Conservation (phyloP, 2,797 vertebrate species). For the Mareca penelope region DNA sequence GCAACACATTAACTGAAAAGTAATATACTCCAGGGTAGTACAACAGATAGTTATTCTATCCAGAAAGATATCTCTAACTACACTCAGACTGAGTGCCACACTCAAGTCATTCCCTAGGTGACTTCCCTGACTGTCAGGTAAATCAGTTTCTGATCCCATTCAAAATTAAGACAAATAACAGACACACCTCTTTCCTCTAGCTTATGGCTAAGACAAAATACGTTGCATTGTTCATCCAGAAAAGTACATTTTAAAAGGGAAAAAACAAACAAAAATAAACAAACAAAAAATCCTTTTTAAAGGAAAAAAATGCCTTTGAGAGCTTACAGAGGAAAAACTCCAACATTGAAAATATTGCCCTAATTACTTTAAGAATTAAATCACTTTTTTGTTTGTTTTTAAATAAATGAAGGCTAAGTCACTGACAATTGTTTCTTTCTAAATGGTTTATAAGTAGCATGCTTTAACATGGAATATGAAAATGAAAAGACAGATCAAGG, state of each 20-base stretch:
- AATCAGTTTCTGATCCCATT: conserved; percentile 15
- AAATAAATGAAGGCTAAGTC: neutral
- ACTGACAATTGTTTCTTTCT: neutral
- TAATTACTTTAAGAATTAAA: neutral
- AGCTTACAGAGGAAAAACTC: neutral
- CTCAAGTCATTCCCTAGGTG: neutral
- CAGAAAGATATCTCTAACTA: neutral
- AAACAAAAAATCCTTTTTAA: neutral
- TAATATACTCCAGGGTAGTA: neutral
- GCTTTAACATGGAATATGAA: conserved; percentile 2
- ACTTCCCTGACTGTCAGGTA: neutral
- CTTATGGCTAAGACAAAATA: neutral
- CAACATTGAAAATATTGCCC: neutral
- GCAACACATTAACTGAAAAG: neutral
- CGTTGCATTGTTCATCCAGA: neutral
- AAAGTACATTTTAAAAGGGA: neutral
- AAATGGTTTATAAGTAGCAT: neutral
- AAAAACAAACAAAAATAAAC: neutral
- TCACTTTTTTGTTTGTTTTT: neutral
- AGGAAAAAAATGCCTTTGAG: neutral
- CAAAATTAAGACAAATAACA: conserved; percentile 1
- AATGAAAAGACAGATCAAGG: neutral
- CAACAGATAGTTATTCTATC: neutral
- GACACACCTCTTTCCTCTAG: neutral
- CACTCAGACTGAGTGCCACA: neutral